Conservation (phyloP, 2,797 vertebrate genomes). For the Pseudomugil tenellus region DNA sequence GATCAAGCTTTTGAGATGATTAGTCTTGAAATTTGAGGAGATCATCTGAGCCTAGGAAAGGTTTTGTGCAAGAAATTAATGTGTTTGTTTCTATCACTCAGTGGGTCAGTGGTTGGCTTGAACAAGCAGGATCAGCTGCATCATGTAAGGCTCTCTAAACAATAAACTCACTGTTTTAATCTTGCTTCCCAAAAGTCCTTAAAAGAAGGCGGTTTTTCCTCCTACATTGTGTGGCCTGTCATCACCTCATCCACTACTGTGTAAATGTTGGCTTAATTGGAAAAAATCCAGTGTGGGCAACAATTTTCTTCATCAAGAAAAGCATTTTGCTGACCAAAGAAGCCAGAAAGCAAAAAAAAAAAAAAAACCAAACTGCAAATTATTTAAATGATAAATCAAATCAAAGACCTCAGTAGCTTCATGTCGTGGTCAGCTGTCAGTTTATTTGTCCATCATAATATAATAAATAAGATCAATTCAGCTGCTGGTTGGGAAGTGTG, state of each 20-base stretch:
- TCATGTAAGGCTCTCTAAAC: slow-evolving; percentile 72
- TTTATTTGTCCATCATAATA: no score
- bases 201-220: slow-evolving; percentile 59
- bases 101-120: slow-evolving; percentile 29
- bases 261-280: slow-evolving; percentile 67
- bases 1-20: slow-evolving; percentile 26
- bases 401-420: slow-evolving; percentile 33
- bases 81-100: slow-evolving; percentile 28
- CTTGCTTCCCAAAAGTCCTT: slow-evolving; percentile 60
- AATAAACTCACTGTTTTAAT: slow-evolving; percentile 81
- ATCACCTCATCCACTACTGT: slow-evolving; percentile 67
- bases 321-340: slow-evolving; percentile 50
- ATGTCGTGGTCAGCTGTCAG: slow-evolving; percentile 40
- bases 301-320: slow-evolving; percentile 41
- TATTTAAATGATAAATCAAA: slow-evolving; percentile 53
- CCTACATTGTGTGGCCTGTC: slow-evolving; percentile 66
- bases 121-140: slow-evolving; percentile 56
- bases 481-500: slow-evolving; percentile 17
- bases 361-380: slow-evolving; percentile 4
- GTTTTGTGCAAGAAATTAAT: slow-evolving; percentile 14
- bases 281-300: slow-evolving; percentile 47
- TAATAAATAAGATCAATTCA: slow-evolving; percentile 41
- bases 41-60: slow-evolving; percentile 24
- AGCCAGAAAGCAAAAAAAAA: slow-evolving; percentile 44
- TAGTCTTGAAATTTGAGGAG: slow-evolving; percentile 33